phyloP scores from a whole-genome alignment of 1,140 invertebrate species.

The Papilio polytes region DNA sequence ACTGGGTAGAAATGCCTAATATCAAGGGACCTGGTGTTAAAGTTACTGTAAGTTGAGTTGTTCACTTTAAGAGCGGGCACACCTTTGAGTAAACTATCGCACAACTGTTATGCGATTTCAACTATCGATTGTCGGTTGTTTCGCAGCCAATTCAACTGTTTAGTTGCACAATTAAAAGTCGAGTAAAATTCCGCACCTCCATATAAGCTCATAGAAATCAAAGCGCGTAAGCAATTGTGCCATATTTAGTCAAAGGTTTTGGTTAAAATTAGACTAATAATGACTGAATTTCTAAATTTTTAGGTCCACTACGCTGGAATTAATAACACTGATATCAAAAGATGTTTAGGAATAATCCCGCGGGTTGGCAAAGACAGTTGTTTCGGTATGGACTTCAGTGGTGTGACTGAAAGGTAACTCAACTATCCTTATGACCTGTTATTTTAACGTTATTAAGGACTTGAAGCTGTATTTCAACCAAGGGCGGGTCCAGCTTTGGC shows the following conservation, averaged over 20 bases:
- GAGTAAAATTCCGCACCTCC: too few species aligned
- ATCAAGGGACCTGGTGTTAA: conserved; percentile 42
- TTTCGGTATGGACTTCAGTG: conserved; percentile 57
- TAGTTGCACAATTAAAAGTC: too few species aligned
- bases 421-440: background rate
- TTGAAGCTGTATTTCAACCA: too few species aligned
- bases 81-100: too few species aligned
- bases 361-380: conserved; percentile 32
- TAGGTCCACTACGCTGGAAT: conserved; percentile 52
- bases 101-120: too few species aligned
- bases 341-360: conserved; percentile 32
- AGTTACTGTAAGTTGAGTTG: conserved; percentile 51
- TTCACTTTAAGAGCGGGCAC: background rate
- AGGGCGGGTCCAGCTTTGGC: too few species aligned
- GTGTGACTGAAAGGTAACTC: conserved; percentile 50
- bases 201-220: too few species aligned
- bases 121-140: too few species aligned
- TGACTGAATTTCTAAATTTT: background rate
- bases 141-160: too few species aligned
- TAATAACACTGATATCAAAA: conserved; percentile 42
- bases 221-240: too few species aligned
- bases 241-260: background rate
- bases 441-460: too few species aligned
- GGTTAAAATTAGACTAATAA: background rate
- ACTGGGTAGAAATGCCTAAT: conserved; percentile 50